These are phyloP conservation scores for chimpanzee (Pan troglodytes) DNA, from an alignment of 2,113 vertebrate species.

Conservation along the genomic window NHGRI_mPanTro3-v2.1_pri NC_072401.2:127989001-127989500, in stretches of 20 bases:
- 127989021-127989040: neutral
- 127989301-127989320: neutral
- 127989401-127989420: neutral
- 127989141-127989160: constrained; percentile 11
- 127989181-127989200: neutral
- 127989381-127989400: neutral
- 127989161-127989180: neutral
- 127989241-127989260: neutral
- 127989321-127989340: neutral
- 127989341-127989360: neutral
- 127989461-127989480: neutral
- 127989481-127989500: neutral
- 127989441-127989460: neutral
- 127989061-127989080: neutral
- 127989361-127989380: neutral
- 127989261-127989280: neutral
- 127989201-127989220: neutral
- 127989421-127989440: neutral
- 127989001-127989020: neutral
- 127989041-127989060: constrained; percentile 15
- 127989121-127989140: constrained; percentile 40
- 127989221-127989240: neutral
- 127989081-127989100: neutral
- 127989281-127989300: neutral
- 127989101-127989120: neutral